Percentiles rank a stretch among this genome's conserved stretches.
phyloP scores from a whole-genome alignment of 2,888 invertebrate genomes.

The Onthophagus sagittarius region DNA sequence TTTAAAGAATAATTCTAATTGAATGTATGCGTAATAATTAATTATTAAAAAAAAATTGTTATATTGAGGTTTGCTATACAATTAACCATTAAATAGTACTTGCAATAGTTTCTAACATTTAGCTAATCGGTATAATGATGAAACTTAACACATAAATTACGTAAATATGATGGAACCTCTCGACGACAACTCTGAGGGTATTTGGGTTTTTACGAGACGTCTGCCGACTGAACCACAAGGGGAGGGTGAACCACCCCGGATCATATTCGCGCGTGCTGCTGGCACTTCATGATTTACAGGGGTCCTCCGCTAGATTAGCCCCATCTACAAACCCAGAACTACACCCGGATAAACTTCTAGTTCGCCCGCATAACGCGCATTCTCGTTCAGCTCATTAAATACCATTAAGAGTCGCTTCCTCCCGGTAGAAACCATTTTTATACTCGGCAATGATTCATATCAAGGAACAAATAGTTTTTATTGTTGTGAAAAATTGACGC shows the following conservation, averaged over 20 bases:
- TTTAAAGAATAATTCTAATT: no score
- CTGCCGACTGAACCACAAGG: slow-evolving; percentile 14
- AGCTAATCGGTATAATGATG: not conserved
- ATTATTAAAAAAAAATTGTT: no score
- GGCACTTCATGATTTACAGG: slow-evolving; percentile 19
- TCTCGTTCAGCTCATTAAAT: not conserved
- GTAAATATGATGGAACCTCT: slow-evolving; percentile 10
- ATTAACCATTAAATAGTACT: no score
- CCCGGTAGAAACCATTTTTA: not conserved
- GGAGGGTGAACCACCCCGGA: not conserved
- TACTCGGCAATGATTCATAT: not conserved
- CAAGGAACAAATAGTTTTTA: not conserved
- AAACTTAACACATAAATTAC: slow-evolving; percentile 16
- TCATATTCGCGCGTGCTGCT: slow-evolving; percentile 20
- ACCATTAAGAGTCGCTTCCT: not conserved
- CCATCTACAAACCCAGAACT: not conserved
- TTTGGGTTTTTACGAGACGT: slow-evolving; percentile 16
- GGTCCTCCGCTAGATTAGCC: not conserved
- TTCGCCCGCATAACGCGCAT: not conserved
- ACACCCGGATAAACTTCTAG: not conserved
- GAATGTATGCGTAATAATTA: no score
- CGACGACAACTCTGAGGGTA: slow-evolving; percentile 7
- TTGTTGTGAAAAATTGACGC: not conserved
- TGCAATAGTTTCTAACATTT: not conserved
- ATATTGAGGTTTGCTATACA: no score